Conservation (phyloP, 2,113 vertebrate species). For the Pterophyllum scalare region DNA sequence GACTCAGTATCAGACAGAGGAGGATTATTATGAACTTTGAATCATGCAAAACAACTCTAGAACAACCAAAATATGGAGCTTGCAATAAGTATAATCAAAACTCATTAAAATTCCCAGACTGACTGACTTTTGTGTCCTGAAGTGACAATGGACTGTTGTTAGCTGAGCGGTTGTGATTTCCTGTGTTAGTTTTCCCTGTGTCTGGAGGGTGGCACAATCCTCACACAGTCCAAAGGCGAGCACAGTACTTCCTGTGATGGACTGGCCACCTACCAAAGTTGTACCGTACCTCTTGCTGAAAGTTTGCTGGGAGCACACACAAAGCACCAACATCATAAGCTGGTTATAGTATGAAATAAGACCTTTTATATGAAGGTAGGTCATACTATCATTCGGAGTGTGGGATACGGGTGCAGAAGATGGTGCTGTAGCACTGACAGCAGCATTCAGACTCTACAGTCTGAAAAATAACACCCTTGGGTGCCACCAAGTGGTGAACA, state of each 20-base stretch:
- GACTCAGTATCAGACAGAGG: background rate
- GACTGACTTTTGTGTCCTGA: background rate
- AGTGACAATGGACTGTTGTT: background rate
- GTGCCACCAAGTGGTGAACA: conserved; percentile 51
- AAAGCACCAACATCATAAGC: background rate
- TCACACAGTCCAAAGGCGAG: background rate
- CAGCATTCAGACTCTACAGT: background rate
- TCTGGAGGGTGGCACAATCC: background rate
- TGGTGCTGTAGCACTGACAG: background rate
- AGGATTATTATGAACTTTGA: background rate
- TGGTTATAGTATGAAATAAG: background rate
- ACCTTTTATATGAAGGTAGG: background rate
- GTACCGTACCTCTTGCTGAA: background rate
- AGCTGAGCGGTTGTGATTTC: background rate
- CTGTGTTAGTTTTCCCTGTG: background rate
- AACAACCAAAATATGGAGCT: background rate
- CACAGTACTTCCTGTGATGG: background rate
- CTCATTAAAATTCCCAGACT: no score
- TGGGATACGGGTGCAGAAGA: background rate
- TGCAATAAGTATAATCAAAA: background rate
- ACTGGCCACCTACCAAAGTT: background rate
- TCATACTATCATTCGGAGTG: background rate
- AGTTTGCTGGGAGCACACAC: background rate
- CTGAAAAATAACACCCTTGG: background rate
- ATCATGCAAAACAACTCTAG: background rate